Conservation (phyloP, 1,140 invertebrate genomes). For the Proctacanthus coquilletti region DNA sequence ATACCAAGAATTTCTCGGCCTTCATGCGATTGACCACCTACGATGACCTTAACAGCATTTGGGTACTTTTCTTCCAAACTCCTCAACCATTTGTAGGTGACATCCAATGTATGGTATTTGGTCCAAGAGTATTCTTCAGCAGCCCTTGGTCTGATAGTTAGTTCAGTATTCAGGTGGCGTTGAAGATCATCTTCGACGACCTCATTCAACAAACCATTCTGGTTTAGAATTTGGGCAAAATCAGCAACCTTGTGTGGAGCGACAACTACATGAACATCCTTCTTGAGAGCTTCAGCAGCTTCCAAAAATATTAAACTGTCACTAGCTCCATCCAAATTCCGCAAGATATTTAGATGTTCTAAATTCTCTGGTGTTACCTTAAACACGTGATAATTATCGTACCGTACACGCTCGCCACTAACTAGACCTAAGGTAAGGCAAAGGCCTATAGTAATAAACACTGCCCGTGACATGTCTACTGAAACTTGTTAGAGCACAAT, state of each 20-base stretch:
- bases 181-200: conserved; percentile 17
- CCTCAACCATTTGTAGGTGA: conserved; percentile 35
- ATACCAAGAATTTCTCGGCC: conserved; percentile 36
- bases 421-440: too few species aligned
- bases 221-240: conserved; percentile 16
- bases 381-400: conserved; percentile 35
- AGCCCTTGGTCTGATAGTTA: conserved; percentile 14
- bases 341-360: conserved; percentile 27
- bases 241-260: conserved; percentile 27
- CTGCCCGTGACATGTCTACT: too few species aligned
- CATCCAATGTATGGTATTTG: conserved; percentile 32
- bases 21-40: conserved; percentile 34
- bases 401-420: conserved; percentile 21
- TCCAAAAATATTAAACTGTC: conserved; percentile 26
- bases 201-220: conserved; percentile 31
- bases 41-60: conserved; percentile 29
- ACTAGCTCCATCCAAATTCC: conserved; percentile 16
- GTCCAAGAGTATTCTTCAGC: conserved; percentile 22
- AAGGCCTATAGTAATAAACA: too few species aligned
- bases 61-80: conserved; percentile 27
- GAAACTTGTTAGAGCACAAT: too few species aligned
- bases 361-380: conserved; percentile 23
- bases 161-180: conserved; percentile 14
- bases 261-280: conserved; percentile 20
- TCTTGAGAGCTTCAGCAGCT: conserved; percentile 15